Percentiles rank a stretch among this genome's conserved stretches.
These are phyloP conservation scores for Monomorium pharaonis DNA, from an alignment of 1,140 invertebrate genomes.

Conservation along the genomic window DNA sequence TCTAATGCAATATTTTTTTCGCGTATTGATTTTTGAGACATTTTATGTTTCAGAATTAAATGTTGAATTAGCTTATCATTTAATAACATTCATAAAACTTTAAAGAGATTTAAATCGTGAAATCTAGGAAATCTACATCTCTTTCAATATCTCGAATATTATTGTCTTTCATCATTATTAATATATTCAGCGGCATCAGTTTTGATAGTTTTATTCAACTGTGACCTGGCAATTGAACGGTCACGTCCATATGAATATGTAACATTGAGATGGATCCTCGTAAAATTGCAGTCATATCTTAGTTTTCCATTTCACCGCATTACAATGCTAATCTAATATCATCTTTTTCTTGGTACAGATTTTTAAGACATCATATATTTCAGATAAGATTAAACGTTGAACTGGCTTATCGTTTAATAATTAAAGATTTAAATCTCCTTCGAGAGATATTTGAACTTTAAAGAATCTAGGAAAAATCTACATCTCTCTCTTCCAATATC, in stretches of 20 bases:
- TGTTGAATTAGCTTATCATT: too few relatives aligned
- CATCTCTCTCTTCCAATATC: neutral
- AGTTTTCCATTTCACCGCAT: conserved; percentile 60
- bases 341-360: neutral
- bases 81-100: too few relatives aligned
- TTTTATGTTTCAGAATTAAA: neutral
- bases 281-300: conserved; percentile 62
- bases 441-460: neutral
- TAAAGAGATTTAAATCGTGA: too few relatives aligned
- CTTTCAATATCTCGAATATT: neutral
- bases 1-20: neutral
- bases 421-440: conserved; percentile 6
- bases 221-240: neutral
- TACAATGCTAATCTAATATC: neutral
- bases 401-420: neutral
- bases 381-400: neutral
- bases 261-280: neutral
- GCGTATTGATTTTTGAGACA: neutral
- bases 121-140: too few relatives aligned
- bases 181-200: neutral
- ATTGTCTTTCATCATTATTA: neutral
- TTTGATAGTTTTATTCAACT: neutral
- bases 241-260: neutral
- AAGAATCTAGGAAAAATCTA: neutral
- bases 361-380: neutral